phyloP scores from a whole-genome alignment of 2,797 vertebrate species.

The Pelochelys cantorii region DNA sequence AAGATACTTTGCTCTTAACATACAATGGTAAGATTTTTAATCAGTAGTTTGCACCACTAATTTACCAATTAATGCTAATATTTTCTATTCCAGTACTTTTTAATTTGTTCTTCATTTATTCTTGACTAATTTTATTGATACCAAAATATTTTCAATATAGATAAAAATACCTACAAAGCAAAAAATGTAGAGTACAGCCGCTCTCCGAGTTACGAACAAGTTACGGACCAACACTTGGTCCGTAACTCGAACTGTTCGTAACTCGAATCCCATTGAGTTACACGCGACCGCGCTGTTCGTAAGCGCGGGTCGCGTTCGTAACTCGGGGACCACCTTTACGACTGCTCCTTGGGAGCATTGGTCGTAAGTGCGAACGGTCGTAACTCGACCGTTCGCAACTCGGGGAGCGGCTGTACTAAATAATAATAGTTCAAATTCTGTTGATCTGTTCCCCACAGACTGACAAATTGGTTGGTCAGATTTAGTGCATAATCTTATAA shows the following conservation, averaged over 20 bases:
- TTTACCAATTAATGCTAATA: slow-evolving; percentile 29
- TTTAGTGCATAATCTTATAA: neutral
- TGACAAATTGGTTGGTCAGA: neutral
- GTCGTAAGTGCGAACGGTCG: no score
- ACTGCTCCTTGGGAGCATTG: no score
- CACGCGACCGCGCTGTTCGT: no score
- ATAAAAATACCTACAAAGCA: neutral
- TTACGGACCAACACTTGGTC: no score
- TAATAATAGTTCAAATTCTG: neutral
- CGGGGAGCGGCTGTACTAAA: no score
- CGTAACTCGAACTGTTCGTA: no score
- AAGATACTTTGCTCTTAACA: slow-evolving; percentile 2
- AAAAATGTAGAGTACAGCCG: neutral
- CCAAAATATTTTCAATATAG: slow-evolving; percentile 22
- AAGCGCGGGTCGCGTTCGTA: no score
- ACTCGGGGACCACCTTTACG: no score
- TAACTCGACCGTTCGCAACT: no score
- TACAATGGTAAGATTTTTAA: slow-evolving; percentile 13
- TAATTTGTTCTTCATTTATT: slow-evolving; percentile 17
- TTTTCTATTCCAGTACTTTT: slow-evolving; percentile 31
- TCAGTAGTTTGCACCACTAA: slow-evolving; percentile 4
- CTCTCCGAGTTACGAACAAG: no score
- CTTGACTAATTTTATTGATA: slow-evolving; percentile 21
- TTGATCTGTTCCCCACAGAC: neutral
- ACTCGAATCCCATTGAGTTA: no score